Conservation (phyloP, 2,113 vertebrate species). For the Meleagris gallopavo region DNA sequence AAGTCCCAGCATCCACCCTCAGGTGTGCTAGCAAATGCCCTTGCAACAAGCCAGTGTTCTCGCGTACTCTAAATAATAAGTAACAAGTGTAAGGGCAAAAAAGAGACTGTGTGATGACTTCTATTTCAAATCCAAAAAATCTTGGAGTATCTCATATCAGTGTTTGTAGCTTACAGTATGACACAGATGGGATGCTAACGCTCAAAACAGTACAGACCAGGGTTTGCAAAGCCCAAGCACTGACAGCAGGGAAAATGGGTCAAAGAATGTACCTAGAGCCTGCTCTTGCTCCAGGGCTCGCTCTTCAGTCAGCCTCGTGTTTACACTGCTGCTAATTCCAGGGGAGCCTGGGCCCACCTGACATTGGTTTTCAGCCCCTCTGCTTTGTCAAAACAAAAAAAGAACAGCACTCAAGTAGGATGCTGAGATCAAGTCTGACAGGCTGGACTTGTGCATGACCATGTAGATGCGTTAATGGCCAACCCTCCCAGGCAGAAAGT, state of each 20-base stretch:
- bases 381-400: neutral
- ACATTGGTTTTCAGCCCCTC: neutral
- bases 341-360: neutral
- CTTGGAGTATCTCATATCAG: neutral
- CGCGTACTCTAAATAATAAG: neutral
- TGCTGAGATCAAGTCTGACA: accelerated
- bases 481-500: neutral
- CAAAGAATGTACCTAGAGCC: accelerated
- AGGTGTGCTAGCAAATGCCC: neutral
- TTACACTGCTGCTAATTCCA: accelerated
- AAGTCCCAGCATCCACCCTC: neutral
- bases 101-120: neutral
- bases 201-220: accelerated
- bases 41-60: neutral
- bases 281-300: neutral
- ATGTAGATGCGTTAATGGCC: accelerated
- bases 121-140: accelerated
- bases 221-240: neutral
- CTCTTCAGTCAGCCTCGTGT: neutral
- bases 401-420: accelerated
- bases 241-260: neutral
- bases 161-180: neutral
- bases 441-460: accelerated
- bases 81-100: neutral
- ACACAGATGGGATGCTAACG: accelerated